A percentile compares a stretch with the other conserved stretches of the same genome.
Conservation (phyloP, 2,797 vertebrate species). For the Hozukius guyotensis region DNA sequence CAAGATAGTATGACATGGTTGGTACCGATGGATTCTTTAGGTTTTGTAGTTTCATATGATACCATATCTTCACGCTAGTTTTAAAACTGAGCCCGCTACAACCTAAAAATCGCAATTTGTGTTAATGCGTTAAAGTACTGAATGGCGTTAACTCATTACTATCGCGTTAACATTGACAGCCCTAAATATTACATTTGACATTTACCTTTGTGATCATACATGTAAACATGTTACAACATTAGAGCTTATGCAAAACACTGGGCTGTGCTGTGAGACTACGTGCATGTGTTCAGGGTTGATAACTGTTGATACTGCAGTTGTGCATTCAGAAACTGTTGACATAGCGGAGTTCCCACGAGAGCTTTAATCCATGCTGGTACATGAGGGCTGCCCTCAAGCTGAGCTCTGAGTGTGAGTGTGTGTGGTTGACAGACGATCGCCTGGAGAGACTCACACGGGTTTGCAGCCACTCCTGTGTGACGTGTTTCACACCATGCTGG, state of each 20-base stretch:
- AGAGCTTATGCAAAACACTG: not conserved
- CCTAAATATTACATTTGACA: not conserved
- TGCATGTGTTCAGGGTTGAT: not conserved
- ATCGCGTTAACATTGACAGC: too few relatives aligned
- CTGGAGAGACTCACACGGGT: constrained; percentile 11
- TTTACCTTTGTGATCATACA: not conserved
- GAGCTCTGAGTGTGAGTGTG: constrained; percentile 27
- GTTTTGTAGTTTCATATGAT: too few relatives aligned
- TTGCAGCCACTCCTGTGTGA: constrained; percentile 35
- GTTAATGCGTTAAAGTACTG: too few relatives aligned
- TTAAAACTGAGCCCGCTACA: too few relatives aligned
- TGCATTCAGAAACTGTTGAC: constrained; percentile 32
- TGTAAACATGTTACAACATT: not conserved
- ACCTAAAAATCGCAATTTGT: too few relatives aligned
- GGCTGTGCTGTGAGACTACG: not conserved
- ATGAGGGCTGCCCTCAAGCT: constrained; percentile 31
- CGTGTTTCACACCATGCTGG: constrained; percentile 41
- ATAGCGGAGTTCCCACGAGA: constrained; percentile 32
- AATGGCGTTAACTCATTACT: too few relatives aligned
- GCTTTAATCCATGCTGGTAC: constrained; percentile 36
- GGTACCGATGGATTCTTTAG: too few relatives aligned
- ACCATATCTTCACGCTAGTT: too few relatives aligned
- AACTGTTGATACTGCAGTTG: constrained; percentile 10
- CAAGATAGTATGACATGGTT: too few relatives aligned
- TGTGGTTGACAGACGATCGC: not conserved